phyloP scores from a whole-genome alignment of 92 coral and sea anemone genomes.

The Scolanthus callimorphus region DNA sequence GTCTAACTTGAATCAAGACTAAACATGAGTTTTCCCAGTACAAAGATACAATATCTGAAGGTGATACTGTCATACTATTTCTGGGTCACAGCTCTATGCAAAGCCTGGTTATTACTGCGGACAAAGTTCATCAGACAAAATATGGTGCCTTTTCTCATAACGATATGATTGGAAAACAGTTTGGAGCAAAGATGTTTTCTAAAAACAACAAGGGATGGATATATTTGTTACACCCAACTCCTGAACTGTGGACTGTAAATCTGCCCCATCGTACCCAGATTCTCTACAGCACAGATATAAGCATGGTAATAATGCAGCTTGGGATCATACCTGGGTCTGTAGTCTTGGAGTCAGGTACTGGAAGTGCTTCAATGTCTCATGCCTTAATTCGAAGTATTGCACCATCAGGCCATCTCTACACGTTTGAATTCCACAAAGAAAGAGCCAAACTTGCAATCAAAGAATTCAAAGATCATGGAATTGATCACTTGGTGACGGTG shows the following conservation, averaged over 20 bases:
- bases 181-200: constrained; percentile 82
- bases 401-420: constrained; percentile 88
- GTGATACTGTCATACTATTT: too few relatives aligned
- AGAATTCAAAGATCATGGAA: constrained; percentile 76
- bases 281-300: constrained; percentile 89
- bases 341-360: constrained; percentile 96
- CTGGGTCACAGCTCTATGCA: constrained; percentile 89
- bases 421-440: constrained; percentile 94
- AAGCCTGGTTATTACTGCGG: constrained; percentile 58
- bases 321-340: constrained; percentile 89
- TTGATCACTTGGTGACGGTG: constrained; percentile 83
- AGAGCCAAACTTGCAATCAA: constrained; percentile 81
- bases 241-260: constrained; percentile 91
- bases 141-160: constrained; percentile 87
- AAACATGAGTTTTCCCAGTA: too few relatives aligned
- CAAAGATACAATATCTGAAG: too few relatives aligned
- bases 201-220: constrained; percentile 88
- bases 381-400: constrained; percentile 84
- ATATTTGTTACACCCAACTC: constrained; percentile 86
- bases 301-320: constrained; percentile 82
- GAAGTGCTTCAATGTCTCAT: constrained; percentile 99
- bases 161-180: constrained; percentile 81
- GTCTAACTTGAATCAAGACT: too few relatives aligned
- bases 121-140: constrained; percentile 83
- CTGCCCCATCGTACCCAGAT: constrained; percentile 98